Base-by-base conservation (phyloP, 2,113 vertebrate genomes). In the Rhombomys opimus region DNA sequence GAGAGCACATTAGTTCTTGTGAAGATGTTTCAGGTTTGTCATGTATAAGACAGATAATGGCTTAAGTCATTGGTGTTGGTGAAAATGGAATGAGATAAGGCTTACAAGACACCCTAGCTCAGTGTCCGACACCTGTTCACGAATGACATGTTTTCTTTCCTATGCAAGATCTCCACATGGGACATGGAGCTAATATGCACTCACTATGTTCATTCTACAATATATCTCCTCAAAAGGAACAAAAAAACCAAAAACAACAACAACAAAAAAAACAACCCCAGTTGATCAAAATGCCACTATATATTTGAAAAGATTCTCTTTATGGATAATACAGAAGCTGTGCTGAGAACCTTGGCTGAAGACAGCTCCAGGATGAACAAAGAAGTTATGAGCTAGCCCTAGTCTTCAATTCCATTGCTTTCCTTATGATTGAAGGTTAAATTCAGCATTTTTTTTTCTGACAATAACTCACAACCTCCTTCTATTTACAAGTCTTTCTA, bases 181-280 rank as follows among this genome's bases (percentile, higher is more conserved):
- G 35, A 25, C 54, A 86, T 12, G 78, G 35, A 78, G 35, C 52
- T 5, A 10, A 5, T 3, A 41, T 65, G 38, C 22, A 57, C 25
- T 38, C 46, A 46, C 46, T 46, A 46, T 46, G 46, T 46, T 1
- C 15, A 3, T 63, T 90, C 20, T 38, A 78, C 13, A 50, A 7
- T 17, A 20, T 65, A n/a, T 73, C 17, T 38, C n/a, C n/a, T 38
- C 70, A 38, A 73, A 4, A 1, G 7, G 70, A 73, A 73, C 72
- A n/a, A 77, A 76, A n/a, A 77, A 94, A 90, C n/a, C n/a, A n/a
- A n/a, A 92, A 90, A 81, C 32, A 96, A 57, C 35, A n/a, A 72
- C 4, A 3, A 2, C 12, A 72, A 72, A 76, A n/a, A 77, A 94
- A 90, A 76, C 32, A 96, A 63, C 27, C 20, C 57, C 14, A 61